Base-by-base conservation (phyloP, 2,888 invertebrate species). In the Plebejus anna region DNA sequence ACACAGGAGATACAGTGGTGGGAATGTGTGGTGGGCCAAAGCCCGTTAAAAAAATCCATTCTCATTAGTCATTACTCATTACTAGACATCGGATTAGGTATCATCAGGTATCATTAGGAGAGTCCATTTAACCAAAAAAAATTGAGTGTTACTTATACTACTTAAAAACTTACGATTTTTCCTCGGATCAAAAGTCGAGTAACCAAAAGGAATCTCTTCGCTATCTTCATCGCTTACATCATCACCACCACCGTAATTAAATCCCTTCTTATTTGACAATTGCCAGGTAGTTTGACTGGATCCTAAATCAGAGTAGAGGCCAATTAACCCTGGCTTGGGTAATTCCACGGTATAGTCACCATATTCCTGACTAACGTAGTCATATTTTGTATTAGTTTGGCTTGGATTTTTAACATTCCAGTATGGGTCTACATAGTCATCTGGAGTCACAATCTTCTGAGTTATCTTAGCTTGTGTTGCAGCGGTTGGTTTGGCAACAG, bases 111-210 rank as follows among this genome's bases (percentile, higher is more conserved):
- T 22, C 22, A 22, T 22, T 22, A 22, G 22, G 22, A 22, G 22
- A 22, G 22, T 22, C 22, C 22, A 22, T 22, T 22, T 22, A 22
- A 22, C 22, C 22, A 22, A 22, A 22, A 22, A 22, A 22, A 22
- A 22, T 22, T 22, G 22, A 22, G 22, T 22, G 22, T 22, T 22
- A 22, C 22, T 22, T 22, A 22, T 22, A 22, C 36, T n/a, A 75
- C n/a, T 75, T 71, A n/a, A 55, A n/a, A 66, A 36, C 75, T 59
- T 32, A 55, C 16, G 47, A 70, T 57, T 80, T 84, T 91, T 91
- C 82, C 93, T 86, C 4, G 93, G 93, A 82, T 92, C 90, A 75
- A 92, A 84, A 47, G 88, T 88, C 28, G 90, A 86, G 81, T 91
- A 91, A 32, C 90, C 91, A 80, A 89, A 87, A n/a, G 82, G 77